Evolutionary conservation across 2,797 vertebrate species (phyloP).

Genomic region (Mus spretus): DNA sequence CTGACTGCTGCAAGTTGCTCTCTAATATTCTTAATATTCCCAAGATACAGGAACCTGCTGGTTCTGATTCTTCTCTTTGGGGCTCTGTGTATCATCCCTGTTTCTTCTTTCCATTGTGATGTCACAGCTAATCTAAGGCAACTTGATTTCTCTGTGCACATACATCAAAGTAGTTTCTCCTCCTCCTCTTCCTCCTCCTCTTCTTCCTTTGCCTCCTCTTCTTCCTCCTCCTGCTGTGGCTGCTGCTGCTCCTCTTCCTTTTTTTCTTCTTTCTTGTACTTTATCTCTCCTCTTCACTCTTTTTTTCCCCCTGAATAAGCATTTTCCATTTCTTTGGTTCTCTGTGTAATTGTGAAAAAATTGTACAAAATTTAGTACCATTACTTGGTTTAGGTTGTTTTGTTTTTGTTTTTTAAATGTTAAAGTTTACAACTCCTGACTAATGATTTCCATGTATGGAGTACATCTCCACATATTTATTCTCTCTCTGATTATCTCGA

Average conservation of each 20-base stretch:
- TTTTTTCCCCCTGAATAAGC: neutral
- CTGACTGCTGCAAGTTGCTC: neutral
- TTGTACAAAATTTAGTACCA: neutral
- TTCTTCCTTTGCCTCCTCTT: neutral
- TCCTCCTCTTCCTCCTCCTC: neutral
- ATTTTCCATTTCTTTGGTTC: neutral
- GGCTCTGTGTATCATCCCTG: neutral
- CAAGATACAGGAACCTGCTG: neutral
- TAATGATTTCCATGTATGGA: neutral
- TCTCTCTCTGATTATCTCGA: neutral
- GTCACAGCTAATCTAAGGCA: neutral
- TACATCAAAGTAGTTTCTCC: neutral
- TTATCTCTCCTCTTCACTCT: neutral
- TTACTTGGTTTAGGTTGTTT: neutral
- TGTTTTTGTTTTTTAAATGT: neutral
- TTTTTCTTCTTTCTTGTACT: neutral
- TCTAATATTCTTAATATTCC: neutral
- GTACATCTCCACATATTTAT: neutral
- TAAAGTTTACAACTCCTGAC: conserved; percentile 24
- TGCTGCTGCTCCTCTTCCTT: neutral
- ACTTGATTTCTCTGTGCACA: neutral
- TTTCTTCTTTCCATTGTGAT: neutral
- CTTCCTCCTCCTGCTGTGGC: too few species aligned
- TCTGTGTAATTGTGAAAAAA: neutral
- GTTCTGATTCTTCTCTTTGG: neutral